Percentiles rank a stretch among this genome's conserved stretches.
Evolutionary conservation across 2,113 vertebrate species (phyloP).

Genomic region (Cryptotis parvus): DNA sequence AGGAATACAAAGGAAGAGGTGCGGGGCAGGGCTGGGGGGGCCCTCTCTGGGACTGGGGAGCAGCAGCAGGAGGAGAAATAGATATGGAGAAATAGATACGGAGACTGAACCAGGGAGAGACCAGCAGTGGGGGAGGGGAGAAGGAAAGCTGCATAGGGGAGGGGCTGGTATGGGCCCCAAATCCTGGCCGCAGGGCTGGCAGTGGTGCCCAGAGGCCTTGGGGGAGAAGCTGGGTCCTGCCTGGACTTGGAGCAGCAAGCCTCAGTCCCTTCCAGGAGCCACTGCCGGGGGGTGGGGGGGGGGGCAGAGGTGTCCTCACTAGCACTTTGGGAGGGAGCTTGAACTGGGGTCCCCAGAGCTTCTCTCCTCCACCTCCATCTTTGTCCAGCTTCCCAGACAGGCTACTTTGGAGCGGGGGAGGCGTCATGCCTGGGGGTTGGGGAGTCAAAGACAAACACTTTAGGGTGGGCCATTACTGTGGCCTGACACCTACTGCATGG

Average conservation of each 20-base stretch:
- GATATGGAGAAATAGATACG: slow-evolving; percentile 52
- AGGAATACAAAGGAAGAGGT: slow-evolving; percentile 75
- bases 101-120: not conserved
- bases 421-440: not conserved
- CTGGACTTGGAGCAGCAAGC: slow-evolving; percentile 36
- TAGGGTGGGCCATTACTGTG: not conserved
- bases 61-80: not conserved
- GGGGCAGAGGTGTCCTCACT: not conserved
- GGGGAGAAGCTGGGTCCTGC: slow-evolving; percentile 49
- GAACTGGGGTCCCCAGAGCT: not conserved
- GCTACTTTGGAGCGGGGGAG: slow-evolving; percentile 14
- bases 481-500: not conserved
- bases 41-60: slow-evolving; percentile 43
- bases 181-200: slow-evolving; percentile 29
- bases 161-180: slow-evolving; percentile 42
- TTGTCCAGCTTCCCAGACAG: not conserved
- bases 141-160: slow-evolving; percentile 33
- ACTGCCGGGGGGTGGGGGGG: no score
- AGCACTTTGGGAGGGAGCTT: slow-evolving; percentile 16
- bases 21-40: slow-evolving; percentile 63
- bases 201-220: slow-evolving; percentile 24
- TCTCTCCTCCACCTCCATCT: not conserved
- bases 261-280: not conserved
- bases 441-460: not conserved
- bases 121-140: not conserved